Percentiles rank a stretch among this genome's conserved stretches.
Conservation (phyloP, 2,797 vertebrate genomes). For the Rachycentron canadum region DNA sequence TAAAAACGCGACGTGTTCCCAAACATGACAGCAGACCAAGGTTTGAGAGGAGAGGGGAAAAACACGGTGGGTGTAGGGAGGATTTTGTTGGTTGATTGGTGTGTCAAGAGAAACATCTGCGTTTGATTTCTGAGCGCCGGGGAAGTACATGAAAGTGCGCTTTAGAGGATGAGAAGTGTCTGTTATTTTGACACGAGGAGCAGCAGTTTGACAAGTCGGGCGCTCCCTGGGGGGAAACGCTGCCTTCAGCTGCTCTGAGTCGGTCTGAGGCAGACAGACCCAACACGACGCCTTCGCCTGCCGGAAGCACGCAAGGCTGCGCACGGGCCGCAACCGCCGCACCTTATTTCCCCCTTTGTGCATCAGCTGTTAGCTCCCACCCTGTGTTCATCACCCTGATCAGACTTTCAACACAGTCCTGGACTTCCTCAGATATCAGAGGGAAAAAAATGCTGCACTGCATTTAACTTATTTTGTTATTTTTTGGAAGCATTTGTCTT, state of each 20-base stretch:
- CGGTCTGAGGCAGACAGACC: constrained; percentile 47
- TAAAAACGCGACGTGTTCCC: background rate
- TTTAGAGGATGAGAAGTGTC: constrained; percentile 37
- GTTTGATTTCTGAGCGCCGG: constrained; percentile 6
- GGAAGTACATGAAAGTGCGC: constrained; percentile 23
- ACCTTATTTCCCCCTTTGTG: background rate
- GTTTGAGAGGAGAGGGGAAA: background rate
- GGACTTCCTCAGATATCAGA: too few species aligned
- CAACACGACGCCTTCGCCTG: constrained; percentile 30
- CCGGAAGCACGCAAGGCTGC: constrained; percentile 18
- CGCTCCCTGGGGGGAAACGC: constrained; percentile 12
- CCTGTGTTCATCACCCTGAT: background rate
- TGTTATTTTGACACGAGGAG: constrained; percentile 43
- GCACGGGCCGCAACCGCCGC: background rate
- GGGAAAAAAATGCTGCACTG: background rate
- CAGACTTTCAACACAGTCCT: too few species aligned
- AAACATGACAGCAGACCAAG: constrained; percentile 26
- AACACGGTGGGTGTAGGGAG: accelerated
- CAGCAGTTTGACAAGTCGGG: constrained; percentile 32
- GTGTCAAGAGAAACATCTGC: constrained; percentile 25
- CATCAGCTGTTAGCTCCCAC: background rate
- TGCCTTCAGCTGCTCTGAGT: constrained; percentile 44
- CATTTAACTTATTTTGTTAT: too few species aligned
- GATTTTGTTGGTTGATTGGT: constrained; percentile 18
- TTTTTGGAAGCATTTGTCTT: too few species aligned